Conservation (phyloP, 2,888 invertebrate species). For the Drosophila diplacantha region DNA sequence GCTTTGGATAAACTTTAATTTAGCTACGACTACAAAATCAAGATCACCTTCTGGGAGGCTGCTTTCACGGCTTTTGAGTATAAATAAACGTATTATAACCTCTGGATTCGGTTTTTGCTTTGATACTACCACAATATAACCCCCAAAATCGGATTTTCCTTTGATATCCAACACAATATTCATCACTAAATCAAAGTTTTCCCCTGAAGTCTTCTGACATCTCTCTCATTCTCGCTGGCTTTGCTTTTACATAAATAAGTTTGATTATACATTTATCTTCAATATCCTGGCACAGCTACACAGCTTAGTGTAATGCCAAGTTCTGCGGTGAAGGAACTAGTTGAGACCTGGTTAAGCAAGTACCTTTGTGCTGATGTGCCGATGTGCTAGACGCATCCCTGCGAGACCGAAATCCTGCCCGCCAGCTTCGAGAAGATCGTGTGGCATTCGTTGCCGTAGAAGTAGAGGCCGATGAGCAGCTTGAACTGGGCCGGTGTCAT, state of each 20-base stretch:
- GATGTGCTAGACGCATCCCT: constrained; percentile 20
- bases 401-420: constrained; percentile 24
- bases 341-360: neutral
- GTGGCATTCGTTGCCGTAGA: constrained; percentile 47
- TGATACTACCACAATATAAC: neutral
- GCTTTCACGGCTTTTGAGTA: neutral
- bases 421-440: constrained; percentile 45
- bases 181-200: neutral
- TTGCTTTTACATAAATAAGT: neutral
- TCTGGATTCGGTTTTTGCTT: neutral
- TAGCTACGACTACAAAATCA: neutral
- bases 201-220: neutral
- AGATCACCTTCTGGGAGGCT: neutral
- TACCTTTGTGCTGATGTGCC: neutral
- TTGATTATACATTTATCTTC: neutral
- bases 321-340: constrained; percentile 1
- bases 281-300: neutral
- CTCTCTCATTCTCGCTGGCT: neutral
- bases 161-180: neutral
- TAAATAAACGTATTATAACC: neutral
- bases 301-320: too few species aligned
- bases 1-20: neutral
- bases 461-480: constrained; percentile 63
- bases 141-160: neutral
- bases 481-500: constrained; percentile 58